These are phyloP conservation scores for Hemibagrus guttatus DNA, from an alignment of 2,797 vertebrate species.

Conservation along the genomic window DNA sequence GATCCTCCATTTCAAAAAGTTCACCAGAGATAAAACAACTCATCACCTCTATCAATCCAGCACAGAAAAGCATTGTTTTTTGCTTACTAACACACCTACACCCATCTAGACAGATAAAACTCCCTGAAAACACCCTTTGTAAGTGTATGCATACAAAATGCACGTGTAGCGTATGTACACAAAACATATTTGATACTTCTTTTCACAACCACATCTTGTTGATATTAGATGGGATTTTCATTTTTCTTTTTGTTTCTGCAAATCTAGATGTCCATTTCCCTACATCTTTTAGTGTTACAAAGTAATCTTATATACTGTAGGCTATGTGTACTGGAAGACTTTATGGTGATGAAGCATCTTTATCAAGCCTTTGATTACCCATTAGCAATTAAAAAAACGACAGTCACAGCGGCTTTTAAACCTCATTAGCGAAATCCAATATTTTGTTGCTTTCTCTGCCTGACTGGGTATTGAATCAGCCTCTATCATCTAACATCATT, in stretches of 20 bases:
- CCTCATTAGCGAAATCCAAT: conserved; percentile 56
- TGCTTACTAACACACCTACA: not conserved
- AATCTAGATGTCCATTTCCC: not conserved
- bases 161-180: too few species aligned
- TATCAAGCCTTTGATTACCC: conserved; percentile 45
- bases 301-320: not conserved
- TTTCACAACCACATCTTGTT: too few species aligned
- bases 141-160: too few species aligned
- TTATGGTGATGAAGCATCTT: conserved; percentile 9
- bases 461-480: conserved; percentile 52
- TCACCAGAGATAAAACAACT: not conserved
- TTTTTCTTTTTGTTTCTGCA: not conserved
- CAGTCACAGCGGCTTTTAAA: conserved; percentile 54
- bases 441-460: conserved; percentile 50
- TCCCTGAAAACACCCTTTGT: too few species aligned
- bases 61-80: not conserved
- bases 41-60: not conserved
- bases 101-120: not conserved
- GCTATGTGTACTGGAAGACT: not conserved
- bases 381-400: conserved; percentile 45
- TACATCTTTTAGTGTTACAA: not conserved
- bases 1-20: not conserved
- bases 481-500: conserved; percentile 48
- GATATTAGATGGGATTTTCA: not conserved
- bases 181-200: too few species aligned